Evolutionary conservation across 2,797 vertebrate species (phyloP), one percentile per base, ranked within the genome.

Genomic region (Pteronotus mesoamericanus): DNA sequence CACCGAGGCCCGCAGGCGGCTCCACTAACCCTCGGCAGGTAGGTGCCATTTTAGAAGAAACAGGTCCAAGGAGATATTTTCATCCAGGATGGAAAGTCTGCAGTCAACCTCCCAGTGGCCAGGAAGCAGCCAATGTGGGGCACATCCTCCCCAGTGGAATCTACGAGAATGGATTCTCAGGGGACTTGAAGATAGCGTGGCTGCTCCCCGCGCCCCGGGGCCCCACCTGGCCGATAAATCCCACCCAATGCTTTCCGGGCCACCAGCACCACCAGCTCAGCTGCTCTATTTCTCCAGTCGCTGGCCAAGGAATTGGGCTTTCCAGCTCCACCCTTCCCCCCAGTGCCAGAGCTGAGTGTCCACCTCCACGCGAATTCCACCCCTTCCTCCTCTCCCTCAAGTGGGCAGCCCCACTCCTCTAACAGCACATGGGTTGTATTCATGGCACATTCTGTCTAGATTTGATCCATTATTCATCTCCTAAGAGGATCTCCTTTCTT

Each of bases 381-480:
- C 48, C 57, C 57, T 48, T n/a, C 91, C 22, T 51, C 34, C 44
- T 39, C 22, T 12, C 59, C 34, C 83, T 80, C 53, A 53, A 53
- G 18, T 0, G 42, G 37, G 86, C 0, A 9, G 77, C 29, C 39
- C 16, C 32, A 51, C 32, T 14, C 24, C 26, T 69, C 44, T 6
- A 22, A 39, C 0, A 55, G 53, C 64, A 69, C 82, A 75, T 3
- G 22, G 46, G 18, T 7, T 55, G 71, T 82, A 82, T 57, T 84
- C 94, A 84, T 4, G 68, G 61, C 61, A 29, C 2, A 3, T n/a
- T 94, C 94, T 18, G 1, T 80, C 89, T 64, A 80, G 69, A 78
- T 48, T 0, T 61, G 51, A 94, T 89, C 92, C 71, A 91, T 91
- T 94, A 95, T 95, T 95, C 90, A 96, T 92, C 59, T 94, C 94